These are phyloP conservation scores for Leptinotarsa texana DNA, from an alignment of 1,140 invertebrate species.

Conservation along the genomic window DNA sequence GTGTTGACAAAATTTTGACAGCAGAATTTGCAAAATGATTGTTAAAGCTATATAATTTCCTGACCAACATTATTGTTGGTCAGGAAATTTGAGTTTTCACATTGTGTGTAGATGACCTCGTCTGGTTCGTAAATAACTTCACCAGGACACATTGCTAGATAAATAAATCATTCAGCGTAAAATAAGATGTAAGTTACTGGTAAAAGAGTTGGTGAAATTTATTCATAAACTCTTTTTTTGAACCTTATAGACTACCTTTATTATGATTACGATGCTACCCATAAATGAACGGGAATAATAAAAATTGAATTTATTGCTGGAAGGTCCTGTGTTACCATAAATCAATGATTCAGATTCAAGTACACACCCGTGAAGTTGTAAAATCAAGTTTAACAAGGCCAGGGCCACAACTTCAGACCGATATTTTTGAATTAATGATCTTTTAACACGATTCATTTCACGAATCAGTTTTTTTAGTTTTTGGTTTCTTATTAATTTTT, in stretches of 20 bases:
- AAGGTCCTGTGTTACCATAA: background rate
- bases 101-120: background rate
- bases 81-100: too few species aligned
- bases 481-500: background rate
- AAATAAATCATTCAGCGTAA: background rate
- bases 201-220: background rate
- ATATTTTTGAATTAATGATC: background rate
- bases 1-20: too few species aligned
- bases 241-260: background rate
- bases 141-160: background rate
- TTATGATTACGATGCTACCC: background rate
- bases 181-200: background rate
- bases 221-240: background rate
- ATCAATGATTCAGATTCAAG: background rate
- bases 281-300: background rate
- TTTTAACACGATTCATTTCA: background rate
- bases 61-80: too few species aligned
- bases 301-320: background rate
- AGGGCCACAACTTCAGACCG: background rate
- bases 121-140: background rate
- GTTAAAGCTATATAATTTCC: too few species aligned
- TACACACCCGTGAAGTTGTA: slow-evolving; percentile 7
- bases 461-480: background rate
- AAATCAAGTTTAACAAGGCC: background rate
- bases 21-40: too few species aligned